These are phyloP conservation scores for Cepaea nemoralis DNA, from an alignment of 1,140 invertebrate genomes.

Conservation along the genomic window DNA sequence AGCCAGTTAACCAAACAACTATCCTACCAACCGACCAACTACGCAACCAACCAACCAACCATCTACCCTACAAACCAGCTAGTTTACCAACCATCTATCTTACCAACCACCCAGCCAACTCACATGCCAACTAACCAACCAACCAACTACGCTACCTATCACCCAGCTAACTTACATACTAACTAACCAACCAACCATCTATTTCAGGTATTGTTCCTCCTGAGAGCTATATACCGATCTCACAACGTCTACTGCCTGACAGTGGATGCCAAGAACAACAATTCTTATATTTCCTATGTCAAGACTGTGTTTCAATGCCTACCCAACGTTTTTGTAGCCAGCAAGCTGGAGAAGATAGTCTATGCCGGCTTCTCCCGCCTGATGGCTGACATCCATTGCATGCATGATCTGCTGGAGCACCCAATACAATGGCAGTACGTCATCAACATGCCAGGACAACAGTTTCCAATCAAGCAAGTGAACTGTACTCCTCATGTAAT, in stretches of 20 bases:
- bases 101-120: too few relatives aligned
- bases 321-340: constrained; percentile 58
- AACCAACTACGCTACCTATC: too few relatives aligned
- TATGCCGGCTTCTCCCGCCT: constrained; percentile 45
- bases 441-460: constrained; percentile 56
- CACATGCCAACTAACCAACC: too few relatives aligned
- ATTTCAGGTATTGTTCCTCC: constrained; percentile 49
- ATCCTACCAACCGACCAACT: too few relatives aligned
- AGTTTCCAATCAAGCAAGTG: constrained; percentile 56
- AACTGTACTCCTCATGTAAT: too few relatives aligned
- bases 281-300: background rate
- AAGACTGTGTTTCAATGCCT: constrained; percentile 50
- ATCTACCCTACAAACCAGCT: too few relatives aligned
- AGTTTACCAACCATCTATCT: too few relatives aligned
- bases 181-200: too few relatives aligned
- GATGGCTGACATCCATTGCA: constrained; percentile 54
- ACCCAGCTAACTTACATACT: background rate
- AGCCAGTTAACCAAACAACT: too few relatives aligned
- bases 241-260: constrained; percentile 69
- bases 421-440: constrained; percentile 52
- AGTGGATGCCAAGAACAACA: constrained; percentile 53
- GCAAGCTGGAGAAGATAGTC: constrained; percentile 38
- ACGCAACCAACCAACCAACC: too few relatives aligned
- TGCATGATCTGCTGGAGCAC: constrained; percentile 47
- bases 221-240: constrained; percentile 64